Percentiles rank a stretch among this genome's conserved stretches.
Conservation (phyloP, 2,113 vertebrate genomes). For the Nannospalax galili region DNA sequence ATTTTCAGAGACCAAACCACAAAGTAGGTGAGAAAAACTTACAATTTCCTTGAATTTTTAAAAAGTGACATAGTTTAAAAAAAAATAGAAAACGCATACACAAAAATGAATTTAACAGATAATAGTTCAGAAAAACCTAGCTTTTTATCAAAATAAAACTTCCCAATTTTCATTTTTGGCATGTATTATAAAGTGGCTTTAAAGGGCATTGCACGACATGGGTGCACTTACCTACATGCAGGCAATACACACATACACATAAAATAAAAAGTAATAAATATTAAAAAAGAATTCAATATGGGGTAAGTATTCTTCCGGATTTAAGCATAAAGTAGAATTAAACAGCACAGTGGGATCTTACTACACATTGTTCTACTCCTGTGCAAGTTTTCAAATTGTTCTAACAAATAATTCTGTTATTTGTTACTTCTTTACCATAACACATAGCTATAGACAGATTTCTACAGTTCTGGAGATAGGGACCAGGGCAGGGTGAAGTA, state of each 20-base stretch:
- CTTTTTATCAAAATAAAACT: conserved; percentile 58
- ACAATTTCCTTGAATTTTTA: conserved; percentile 2
- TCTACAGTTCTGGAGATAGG: neutral
- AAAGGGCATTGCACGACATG: too few relatives aligned
- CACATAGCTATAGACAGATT: neutral
- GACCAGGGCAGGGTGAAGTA: fast-evolving
- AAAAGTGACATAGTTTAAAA: neutral
- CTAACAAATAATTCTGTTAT: too few relatives aligned
- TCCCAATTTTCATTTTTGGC: neutral
- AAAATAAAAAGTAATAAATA: too few relatives aligned
- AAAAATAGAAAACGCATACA: neutral
- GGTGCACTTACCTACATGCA: too few relatives aligned
- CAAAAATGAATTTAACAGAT: neutral
- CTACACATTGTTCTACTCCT: too few relatives aligned
- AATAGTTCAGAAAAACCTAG: neutral
- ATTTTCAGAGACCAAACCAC: neutral
- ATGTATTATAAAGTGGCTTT: conserved; percentile 46
- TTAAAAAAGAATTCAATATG: too few relatives aligned
- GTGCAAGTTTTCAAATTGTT: too few relatives aligned
- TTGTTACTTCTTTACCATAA: neutral
- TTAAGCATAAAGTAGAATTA: too few relatives aligned
- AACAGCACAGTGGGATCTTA: too few relatives aligned
- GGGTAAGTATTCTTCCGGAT: too few relatives aligned
- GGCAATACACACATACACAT: too few relatives aligned
- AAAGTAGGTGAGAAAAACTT: neutral